Evolutionary conservation across 2,113 vertebrate genomes (phyloP).

Genomic region (Pelecanus crispus): DNA sequence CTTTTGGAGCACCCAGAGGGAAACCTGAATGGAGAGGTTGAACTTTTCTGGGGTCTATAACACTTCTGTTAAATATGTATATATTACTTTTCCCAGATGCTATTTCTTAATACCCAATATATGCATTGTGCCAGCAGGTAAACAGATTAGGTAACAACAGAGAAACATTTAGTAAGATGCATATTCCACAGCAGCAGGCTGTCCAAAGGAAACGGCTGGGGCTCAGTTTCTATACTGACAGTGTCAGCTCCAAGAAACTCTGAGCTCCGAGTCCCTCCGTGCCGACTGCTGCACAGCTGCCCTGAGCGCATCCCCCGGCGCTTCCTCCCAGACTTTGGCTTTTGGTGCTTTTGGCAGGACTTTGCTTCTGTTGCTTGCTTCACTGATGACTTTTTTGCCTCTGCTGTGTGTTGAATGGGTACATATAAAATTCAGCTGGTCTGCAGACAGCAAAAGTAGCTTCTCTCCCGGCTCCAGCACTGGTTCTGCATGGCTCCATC

Average conservation of each 20-base stretch:
- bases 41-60: neutral
- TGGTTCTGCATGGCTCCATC: neutral
- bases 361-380: neutral
- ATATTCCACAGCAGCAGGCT: neutral
- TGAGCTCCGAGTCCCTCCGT: neutral
- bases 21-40: neutral
- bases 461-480: neutral
- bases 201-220: neutral
- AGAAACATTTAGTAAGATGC: neutral
- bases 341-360: neutral
- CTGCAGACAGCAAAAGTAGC: neutral
- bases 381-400: neutral
- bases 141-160: neutral
- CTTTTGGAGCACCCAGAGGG: neutral
- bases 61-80: neutral
- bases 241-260: neutral
- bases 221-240: neutral
- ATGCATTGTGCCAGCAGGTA: neutral
- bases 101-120: neutral
- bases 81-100: neutral
- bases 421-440: neutral
- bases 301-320: accelerated
- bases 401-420: neutral
- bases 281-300: neutral
- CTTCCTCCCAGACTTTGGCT: accelerated